phyloP scores from a whole-genome alignment of 2,888 invertebrate species.

The Orchesella flavescens region DNA sequence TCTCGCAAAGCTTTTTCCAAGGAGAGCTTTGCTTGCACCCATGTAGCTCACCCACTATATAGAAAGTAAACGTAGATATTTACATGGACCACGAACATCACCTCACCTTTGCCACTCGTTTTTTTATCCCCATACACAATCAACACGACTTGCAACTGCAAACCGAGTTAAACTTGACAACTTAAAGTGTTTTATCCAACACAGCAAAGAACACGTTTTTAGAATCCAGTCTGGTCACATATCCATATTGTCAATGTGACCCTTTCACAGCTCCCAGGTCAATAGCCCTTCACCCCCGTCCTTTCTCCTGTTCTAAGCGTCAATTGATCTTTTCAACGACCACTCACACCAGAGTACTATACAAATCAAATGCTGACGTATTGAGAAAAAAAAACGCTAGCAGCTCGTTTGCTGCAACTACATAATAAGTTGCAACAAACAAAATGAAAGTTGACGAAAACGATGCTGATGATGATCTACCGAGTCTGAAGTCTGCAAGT shows the following conservation, averaged over 20 bases:
- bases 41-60: too few species aligned
- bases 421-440: not conserved
- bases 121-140: constrained; percentile 19
- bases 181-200: not conserved
- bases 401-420: too few species aligned
- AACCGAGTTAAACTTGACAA: constrained; percentile 17
- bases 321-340: too few species aligned
- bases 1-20: too few species aligned
- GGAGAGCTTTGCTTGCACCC: too few species aligned
- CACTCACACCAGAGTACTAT: too few species aligned
- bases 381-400: too few species aligned
- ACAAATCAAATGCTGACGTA: too few species aligned
- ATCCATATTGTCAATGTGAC: constrained; percentile 45
- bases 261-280: constrained; percentile 34
- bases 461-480: constrained; percentile 54
- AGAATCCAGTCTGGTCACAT: not conserved
- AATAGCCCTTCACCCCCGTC: constrained; percentile 33
- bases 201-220: constrained; percentile 2
- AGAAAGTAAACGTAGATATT: not conserved
- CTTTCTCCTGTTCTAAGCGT: not conserved
- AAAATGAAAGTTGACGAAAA: constrained; percentile 52
- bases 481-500: constrained; percentile 68
- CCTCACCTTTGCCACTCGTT: constrained; percentile 24
- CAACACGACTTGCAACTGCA: constrained; percentile 13
- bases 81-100: constrained; percentile 16